phyloP scores from a whole-genome alignment of 2,797 vertebrate genomes.

The Helostoma temminkii region DNA sequence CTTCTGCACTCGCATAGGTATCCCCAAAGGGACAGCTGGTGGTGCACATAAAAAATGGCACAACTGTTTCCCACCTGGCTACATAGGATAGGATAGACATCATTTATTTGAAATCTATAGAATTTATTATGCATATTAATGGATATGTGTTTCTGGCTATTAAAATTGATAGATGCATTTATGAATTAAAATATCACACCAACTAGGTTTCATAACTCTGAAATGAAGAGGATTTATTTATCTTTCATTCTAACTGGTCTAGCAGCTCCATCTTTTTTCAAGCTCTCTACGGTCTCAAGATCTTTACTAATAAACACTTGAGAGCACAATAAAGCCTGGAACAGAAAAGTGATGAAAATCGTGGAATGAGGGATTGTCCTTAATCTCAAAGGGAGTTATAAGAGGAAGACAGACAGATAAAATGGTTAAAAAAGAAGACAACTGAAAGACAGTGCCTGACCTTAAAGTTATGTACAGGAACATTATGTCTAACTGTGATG shows the following conservation, averaged over 20 bases:
- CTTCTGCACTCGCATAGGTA: too few species aligned
- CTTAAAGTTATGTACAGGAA: neutral
- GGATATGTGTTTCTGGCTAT: neutral
- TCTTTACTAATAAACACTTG: constrained; percentile 48
- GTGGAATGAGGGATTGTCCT: constrained; percentile 11
- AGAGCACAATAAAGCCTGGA: constrained; percentile 33
- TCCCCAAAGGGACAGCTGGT: too few species aligned
- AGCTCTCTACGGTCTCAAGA: constrained; percentile 29
- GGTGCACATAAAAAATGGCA: neutral
- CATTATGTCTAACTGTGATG: neutral
- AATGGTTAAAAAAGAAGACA: constrained; percentile 21
- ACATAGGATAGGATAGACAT: neutral
- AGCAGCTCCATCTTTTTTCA: constrained; percentile 15
- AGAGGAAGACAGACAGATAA: constrained; percentile 15
- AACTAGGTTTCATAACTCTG: constrained; percentile 19
- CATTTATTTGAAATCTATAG: neutral
- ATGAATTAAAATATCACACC: constrained; percentile 15
- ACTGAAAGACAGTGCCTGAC: constrained; percentile 22
- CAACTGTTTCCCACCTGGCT: too few species aligned
- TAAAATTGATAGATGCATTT: neutral
- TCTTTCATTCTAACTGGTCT: constrained; percentile 27
- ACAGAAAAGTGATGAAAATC: constrained; percentile 34
- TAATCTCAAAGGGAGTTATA: constrained; percentile 35
- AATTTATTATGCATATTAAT: neutral
- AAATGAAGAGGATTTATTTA: constrained; percentile 40